Percentiles rank a stretch among this genome's conserved stretches.
These are phyloP conservation scores for Helicoverpa assulta DNA, from an alignment of 2,888 invertebrate species.

Conservation along the genomic window DNA sequence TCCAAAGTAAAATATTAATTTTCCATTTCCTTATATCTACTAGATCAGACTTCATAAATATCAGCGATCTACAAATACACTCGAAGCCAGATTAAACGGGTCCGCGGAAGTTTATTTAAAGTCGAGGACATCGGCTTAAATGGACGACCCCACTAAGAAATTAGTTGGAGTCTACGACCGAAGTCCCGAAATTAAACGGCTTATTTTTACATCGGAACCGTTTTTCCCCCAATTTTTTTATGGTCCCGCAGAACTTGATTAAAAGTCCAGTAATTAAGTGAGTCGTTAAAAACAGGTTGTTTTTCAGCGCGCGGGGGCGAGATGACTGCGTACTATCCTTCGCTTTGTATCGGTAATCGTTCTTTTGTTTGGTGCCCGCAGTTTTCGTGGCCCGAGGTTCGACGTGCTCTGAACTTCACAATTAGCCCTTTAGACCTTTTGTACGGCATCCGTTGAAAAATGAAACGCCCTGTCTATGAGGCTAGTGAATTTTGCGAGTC, in stretches of 20 bases:
- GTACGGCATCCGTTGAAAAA: slow-evolving; percentile 52
- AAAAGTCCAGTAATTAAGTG: slow-evolving; percentile 57
- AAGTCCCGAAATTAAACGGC: slow-evolving; percentile 24
- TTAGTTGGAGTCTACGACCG: slow-evolving; percentile 5
- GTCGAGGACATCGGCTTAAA: slow-evolving; percentile 9
- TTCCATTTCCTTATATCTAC: too few species aligned
- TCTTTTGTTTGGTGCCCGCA: slow-evolving; percentile 50
- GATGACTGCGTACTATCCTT: slow-evolving; percentile 38
- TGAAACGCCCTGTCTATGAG: slow-evolving; percentile 35
- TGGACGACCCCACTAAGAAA: slow-evolving; percentile 27
- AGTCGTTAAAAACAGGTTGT: slow-evolving; percentile 58
- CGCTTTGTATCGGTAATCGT: slow-evolving; percentile 56
- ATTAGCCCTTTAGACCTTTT: slow-evolving; percentile 47
- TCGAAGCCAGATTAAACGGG: neutral
- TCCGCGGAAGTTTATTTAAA: slow-evolving; percentile 23
- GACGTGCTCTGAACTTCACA: slow-evolving; percentile 50
- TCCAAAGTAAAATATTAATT: too few species aligned
- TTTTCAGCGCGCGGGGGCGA: slow-evolving; percentile 35
- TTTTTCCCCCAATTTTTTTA: slow-evolving; percentile 32
- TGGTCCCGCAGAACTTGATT: slow-evolving; percentile 52
- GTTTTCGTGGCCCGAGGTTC: slow-evolving; percentile 44
- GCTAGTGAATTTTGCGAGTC: slow-evolving; percentile 27
- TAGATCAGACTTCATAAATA: neutral
- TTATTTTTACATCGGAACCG: slow-evolving; percentile 34
- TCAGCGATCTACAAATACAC: neutral